Evolutionary conservation across 2,888 invertebrate genomes (phyloP).

Genomic region (Apodemia mormo): DNA sequence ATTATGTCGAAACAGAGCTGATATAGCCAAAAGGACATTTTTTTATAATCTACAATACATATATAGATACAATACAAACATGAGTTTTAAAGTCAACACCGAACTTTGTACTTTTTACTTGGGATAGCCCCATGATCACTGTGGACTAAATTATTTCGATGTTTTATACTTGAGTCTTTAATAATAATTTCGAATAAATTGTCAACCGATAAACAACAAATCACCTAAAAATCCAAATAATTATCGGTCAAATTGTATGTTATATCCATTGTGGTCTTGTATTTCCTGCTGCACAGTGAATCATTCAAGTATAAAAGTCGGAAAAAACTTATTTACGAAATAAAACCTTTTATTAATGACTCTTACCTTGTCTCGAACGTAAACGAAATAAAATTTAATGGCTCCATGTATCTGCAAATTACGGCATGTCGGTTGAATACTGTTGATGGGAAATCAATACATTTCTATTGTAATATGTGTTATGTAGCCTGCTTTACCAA

Average conservation of each 20-base stretch:
- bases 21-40: slow-evolving; percentile 68
- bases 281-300: slow-evolving; percentile 69
- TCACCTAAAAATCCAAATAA: slow-evolving; percentile 52
- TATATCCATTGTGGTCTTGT: slow-evolving; percentile 79
- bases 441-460: slow-evolving; percentile 77
- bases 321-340: slow-evolving; percentile 54
- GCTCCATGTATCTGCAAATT: slow-evolving; percentile 78
- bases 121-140: slow-evolving; percentile 75
- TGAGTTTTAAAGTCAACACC: slow-evolving; percentile 75
- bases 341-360: slow-evolving; percentile 47
- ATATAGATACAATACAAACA: slow-evolving; percentile 73
- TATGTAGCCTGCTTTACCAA: slow-evolving; percentile 73
- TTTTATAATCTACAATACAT: slow-evolving; percentile 56
- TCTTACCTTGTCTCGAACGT: slow-evolving; percentile 58
- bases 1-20: slow-evolving; percentile 64
- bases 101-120: slow-evolving; percentile 80
- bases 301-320: slow-evolving; percentile 75
- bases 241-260: slow-evolving; percentile 59
- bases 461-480: slow-evolving; percentile 80
- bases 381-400: slow-evolving; percentile 68
- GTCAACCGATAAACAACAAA: slow-evolving; percentile 75
- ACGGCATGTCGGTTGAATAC: slow-evolving; percentile 76
- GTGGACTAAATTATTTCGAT: slow-evolving; percentile 80
- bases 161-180: slow-evolving; percentile 74
- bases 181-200: slow-evolving; percentile 75